These are phyloP conservation scores for Apamea anceps DNA, from an alignment of 2,888 invertebrate genomes.

Conservation along the genomic window DNA sequence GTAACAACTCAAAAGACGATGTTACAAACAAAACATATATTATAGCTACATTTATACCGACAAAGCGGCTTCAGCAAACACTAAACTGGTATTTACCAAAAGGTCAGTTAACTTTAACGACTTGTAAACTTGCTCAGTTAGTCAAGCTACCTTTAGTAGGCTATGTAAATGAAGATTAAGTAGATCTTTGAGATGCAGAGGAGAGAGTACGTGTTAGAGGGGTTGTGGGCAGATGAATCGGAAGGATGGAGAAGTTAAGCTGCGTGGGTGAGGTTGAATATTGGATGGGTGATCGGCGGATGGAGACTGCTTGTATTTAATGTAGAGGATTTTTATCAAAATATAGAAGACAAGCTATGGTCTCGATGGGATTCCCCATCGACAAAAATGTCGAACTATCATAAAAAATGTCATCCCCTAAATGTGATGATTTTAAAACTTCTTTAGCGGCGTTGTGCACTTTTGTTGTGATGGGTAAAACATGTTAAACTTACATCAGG, in stretches of 20 bases:
- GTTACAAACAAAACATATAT: slow-evolving; percentile 34
- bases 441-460: too few relatives aligned
- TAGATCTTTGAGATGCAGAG: slow-evolving; percentile 49
- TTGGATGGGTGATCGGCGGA: background rate
- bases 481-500: too few relatives aligned
- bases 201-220: slow-evolving; percentile 22
- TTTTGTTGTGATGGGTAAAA: too few relatives aligned
- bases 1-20: slow-evolving; percentile 2
- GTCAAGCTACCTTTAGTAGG: slow-evolving; percentile 56
- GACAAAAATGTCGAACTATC: background rate
- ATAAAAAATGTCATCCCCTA: background rate
- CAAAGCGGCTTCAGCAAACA: slow-evolving; percentile 57
- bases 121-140: slow-evolving; percentile 72
- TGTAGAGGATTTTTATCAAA: background rate
- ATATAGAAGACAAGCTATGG: background rate
- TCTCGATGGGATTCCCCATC: background rate
- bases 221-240: background rate
- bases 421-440: background rate
- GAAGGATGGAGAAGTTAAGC: background rate
- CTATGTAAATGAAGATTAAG: slow-evolving; percentile 65
- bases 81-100: slow-evolving; percentile 63
- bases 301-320: background rate
- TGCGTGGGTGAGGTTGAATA: background rate
- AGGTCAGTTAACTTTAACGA: slow-evolving; percentile 75
- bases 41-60: slow-evolving; percentile 9